Evolutionary conservation across 2,888 invertebrate genomes (phyloP).

Genomic region (Calameuta pallipes): DNA sequence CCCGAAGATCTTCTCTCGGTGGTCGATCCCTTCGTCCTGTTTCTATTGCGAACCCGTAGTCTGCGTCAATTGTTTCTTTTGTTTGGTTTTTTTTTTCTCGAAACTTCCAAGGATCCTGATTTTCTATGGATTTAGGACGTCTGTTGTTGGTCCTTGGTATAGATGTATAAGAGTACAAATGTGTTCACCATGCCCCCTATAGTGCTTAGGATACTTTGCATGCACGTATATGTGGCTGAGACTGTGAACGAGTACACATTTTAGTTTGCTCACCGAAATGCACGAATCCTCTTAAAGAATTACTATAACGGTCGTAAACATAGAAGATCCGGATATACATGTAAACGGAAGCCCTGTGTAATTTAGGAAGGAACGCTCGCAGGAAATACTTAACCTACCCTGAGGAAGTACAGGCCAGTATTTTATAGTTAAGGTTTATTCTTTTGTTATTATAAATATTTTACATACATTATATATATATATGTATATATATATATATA

Average conservation of each 20-base stretch:
- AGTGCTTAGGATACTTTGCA: background rate
- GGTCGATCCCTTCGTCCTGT: conserved; percentile 3
- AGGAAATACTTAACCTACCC: background rate
- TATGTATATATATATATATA: background rate
- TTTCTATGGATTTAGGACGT: background rate
- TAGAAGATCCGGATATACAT: background rate
- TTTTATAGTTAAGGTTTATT: background rate
- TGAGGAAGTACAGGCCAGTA: background rate
- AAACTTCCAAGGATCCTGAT: background rate
- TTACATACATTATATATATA: background rate
- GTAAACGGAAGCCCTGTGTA: background rate
- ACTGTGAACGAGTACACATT: background rate
- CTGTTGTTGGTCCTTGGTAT: background rate
- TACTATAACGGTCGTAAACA: background rate
- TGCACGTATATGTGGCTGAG: background rate
- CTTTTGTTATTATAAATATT: background rate
- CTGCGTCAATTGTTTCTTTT: background rate
- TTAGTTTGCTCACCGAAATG: background rate
- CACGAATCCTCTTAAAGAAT: background rate
- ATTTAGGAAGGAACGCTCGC: background rate
- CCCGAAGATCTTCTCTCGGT: background rate
- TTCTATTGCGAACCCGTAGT: background rate
- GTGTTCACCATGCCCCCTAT: background rate
- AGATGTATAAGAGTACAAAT: background rate
- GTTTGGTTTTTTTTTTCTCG: background rate